phyloP scores from a whole-genome alignment of 2,888 invertebrate species.

The Eurytoma californica region DNA sequence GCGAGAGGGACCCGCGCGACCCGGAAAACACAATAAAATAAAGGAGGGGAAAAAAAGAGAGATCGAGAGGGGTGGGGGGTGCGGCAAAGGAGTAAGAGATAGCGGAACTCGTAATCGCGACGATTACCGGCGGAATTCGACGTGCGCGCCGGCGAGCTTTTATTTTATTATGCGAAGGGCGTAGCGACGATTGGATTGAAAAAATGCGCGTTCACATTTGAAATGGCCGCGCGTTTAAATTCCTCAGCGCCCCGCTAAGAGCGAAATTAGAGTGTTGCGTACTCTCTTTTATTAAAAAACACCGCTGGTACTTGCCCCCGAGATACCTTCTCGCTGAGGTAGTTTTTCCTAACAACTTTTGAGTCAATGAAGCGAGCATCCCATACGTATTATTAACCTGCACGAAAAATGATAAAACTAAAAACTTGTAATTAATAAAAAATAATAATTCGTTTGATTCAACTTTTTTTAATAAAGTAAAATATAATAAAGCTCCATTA shows the following conservation, averaged over 20 bases:
- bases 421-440: too few relatives aligned
- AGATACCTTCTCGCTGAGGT: too few relatives aligned
- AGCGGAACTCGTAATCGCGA: conserved; percentile 53
- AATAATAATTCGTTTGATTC: too few relatives aligned
- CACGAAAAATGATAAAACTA: too few relatives aligned
- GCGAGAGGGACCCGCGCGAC: not conserved
- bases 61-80: conserved; percentile 45
- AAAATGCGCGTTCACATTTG: conserved; percentile 47
- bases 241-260: conserved; percentile 46
- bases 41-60: conserved; percentile 1
- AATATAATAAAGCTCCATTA: too few relatives aligned
- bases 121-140: conserved; percentile 54
- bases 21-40: conserved; percentile 14
- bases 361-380: too few relatives aligned
- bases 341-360: too few relatives aligned
- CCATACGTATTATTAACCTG: too few relatives aligned
- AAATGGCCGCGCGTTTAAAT: conserved; percentile 46
- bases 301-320: not conserved
- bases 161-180: conserved; percentile 53
- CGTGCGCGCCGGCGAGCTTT: conserved; percentile 33
- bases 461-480: too few relatives aligned
- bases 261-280: conserved; percentile 38
- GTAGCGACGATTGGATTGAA: conserved; percentile 54
- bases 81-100: conserved; percentile 55
- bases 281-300: conserved; percentile 48